Evolutionary conservation across 2,797 vertebrate species (phyloP).

Genomic region (Dicrostonyx torquatus): DNA sequence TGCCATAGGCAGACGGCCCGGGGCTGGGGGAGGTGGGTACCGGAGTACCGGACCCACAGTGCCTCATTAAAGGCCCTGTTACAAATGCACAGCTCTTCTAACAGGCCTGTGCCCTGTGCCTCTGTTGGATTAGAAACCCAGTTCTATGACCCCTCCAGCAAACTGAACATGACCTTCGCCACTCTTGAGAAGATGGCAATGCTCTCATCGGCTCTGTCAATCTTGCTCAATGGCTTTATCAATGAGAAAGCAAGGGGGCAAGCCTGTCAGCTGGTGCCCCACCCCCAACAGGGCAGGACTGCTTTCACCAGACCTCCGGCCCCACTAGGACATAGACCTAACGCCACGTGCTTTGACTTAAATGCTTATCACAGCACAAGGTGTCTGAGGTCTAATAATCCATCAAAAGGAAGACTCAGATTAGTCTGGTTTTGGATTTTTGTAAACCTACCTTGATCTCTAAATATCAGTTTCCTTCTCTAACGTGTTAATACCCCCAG

Average conservation of each 20-base stretch:
- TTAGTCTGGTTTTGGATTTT: not conserved
- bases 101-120: no score
- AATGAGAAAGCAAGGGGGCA: not conserved
- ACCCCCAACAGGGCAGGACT: not conserved
- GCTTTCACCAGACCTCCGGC: not conserved
- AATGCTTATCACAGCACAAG: not conserved
- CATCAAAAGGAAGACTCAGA: not conserved
- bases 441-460: conserved; percentile 26
- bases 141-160: not conserved
- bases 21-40: accelerated
- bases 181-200: not conserved
- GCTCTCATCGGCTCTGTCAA: not conserved
- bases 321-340: not conserved
- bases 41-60: not conserved
- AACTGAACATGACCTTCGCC: not conserved
- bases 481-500: not conserved
- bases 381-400: not conserved
- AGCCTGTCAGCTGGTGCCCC: not conserved
- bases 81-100: not conserved
- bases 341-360: not conserved
- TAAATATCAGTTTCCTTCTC: conserved; percentile 16
- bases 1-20: not conserved
- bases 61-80: not conserved
- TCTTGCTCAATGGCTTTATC: not conserved
- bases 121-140: not conserved